These are phyloP conservation scores for Notospermus geniculatus DNA, from an alignment of 1,140 invertebrate species.

Conservation along the genomic window DNA sequence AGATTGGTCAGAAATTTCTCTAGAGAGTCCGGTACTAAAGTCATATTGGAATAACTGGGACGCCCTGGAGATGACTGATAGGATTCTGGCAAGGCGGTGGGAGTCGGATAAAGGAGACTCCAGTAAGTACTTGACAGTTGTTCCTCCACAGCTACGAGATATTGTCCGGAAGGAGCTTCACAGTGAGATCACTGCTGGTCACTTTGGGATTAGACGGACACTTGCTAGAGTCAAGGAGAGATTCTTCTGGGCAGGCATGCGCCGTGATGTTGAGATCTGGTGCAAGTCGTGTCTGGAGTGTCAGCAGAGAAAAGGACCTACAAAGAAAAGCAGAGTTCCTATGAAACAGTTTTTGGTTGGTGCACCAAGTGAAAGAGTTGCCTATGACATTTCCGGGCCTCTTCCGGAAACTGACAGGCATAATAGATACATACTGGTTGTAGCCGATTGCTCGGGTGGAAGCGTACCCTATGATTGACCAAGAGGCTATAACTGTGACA, in stretches of 20 bases:
- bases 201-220: slow-evolving; percentile 8
- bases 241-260: slow-evolving; percentile 20
- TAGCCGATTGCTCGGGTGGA: slow-evolving; percentile 38
- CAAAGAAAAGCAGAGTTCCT: slow-evolving; percentile 4
- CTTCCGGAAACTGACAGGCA: slow-evolving; percentile 28
- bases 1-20: slow-evolving; percentile 18
- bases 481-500: slow-evolving; percentile 31
- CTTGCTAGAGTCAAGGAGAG: slow-evolving; percentile 5
- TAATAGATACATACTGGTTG: slow-evolving; percentile 36
- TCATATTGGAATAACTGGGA: slow-evolving; percentile 24
- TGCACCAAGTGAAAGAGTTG: slow-evolving; percentile 30
- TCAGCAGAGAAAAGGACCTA: slow-evolving; percentile 5
- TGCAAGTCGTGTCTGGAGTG: slow-evolving; percentile 14
- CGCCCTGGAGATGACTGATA: slow-evolving; percentile 15
- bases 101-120: not conserved
- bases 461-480: slow-evolving; percentile 28
- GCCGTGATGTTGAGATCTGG: slow-evolving; percentile 9
- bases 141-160: slow-evolving; percentile 11
- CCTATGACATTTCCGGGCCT: slow-evolving; percentile 42
- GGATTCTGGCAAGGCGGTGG: slow-evolving; percentile 21
- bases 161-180: slow-evolving; percentile 11
- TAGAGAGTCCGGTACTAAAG: slow-evolving; percentile 9
- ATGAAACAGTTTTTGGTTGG: slow-evolving; percentile 15
- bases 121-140: slow-evolving; percentile 9
- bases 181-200: not conserved